Evolutionary conservation across 2,888 invertebrate genomes (phyloP), one percentile per base, ranked within the genome.

Genomic region (Nipponacmea schrenckii): DNA sequence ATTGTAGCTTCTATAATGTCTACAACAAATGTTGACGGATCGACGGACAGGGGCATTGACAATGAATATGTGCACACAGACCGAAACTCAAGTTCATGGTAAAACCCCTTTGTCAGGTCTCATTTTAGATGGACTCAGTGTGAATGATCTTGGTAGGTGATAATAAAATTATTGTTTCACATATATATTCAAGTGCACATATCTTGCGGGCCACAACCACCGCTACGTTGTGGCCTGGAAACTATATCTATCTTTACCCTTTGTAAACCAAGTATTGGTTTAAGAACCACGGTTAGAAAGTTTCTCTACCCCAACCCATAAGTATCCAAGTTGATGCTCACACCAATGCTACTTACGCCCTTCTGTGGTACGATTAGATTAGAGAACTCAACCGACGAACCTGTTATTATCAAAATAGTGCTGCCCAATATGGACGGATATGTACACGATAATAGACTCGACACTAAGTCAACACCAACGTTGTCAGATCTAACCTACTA

Each of bases 201-300:
- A 27, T 72, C n/a, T 20, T 72, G 15, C 62, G 64, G 10, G 68
- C 68, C n/a, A n/a, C 68, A n/a, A 14, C 64, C 14, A 27, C 45
- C 70, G 2, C 67, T 64, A 12, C 24, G n/a, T n/a, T 70, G 10
- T 73, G 70, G 67, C 70, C 73, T n/a, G 73, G 73, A 14, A 66
- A 73, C 3, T 70, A 27, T 27, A 39, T 70, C 8, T 62, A 70
- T 64, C 31, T 70, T 15, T 17, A 15, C 46, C 46, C 12, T n/a
- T n/a, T n/a, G n/a, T n/a, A n/a, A n/a, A n/a, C n/a, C n/a, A n/a
- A n/a, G n/a, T n/a, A n/a, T n/a, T n/a, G n/a, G n/a, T n/a, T n/a
- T n/a, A n/a, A n/a, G n/a, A n/a, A n/a, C n/a, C n/a, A n/a, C n/a
- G n/a, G n/a, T n/a, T n/a, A n/a, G n/a, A n/a, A n/a, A n/a, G n/a